phyloP scores from a whole-genome alignment of 1,140 invertebrate genomes.

The Drosophila setifemur region DNA sequence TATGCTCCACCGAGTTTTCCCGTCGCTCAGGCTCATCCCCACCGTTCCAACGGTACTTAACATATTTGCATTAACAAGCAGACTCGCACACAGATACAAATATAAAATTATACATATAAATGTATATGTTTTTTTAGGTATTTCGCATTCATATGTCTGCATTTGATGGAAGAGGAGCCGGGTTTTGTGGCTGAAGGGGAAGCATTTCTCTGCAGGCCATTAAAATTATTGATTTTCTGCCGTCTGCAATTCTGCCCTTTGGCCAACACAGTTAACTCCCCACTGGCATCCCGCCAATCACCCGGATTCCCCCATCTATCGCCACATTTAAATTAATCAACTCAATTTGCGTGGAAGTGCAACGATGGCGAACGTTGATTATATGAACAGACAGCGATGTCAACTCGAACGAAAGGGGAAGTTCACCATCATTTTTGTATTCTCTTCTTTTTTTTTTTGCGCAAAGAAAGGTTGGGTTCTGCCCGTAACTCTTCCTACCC shows the following conservation, averaged over 20 bases:
- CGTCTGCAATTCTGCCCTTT: slow-evolving; percentile 75
- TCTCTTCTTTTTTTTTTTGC: background rate
- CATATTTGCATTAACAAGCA: slow-evolving; percentile 70
- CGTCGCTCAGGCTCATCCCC: background rate
- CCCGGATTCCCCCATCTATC: background rate
- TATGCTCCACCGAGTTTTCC: slow-evolving; percentile 7
- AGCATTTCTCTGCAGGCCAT: slow-evolving; percentile 28
- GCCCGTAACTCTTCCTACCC: slow-evolving; percentile 29
- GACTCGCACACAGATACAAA: slow-evolving; percentile 33
- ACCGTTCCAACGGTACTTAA: slow-evolving; percentile 46
- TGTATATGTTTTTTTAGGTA: slow-evolving; percentile 26
- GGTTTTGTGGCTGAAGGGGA: slow-evolving; percentile 17
- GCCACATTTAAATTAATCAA: slow-evolving; percentile 72
- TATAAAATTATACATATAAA: slow-evolving; percentile 16
- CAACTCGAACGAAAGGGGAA: slow-evolving; percentile 11
- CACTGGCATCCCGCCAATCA: background rate
- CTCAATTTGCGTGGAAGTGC: slow-evolving; percentile 72
- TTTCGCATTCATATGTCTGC: slow-evolving; percentile 20
- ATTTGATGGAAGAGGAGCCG: slow-evolving; percentile 25
- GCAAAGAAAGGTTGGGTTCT: background rate
- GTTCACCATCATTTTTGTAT: background rate
- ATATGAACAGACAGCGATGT: slow-evolving; percentile 23
- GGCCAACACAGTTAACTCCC: slow-evolving; percentile 54
- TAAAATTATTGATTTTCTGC: slow-evolving; percentile 76
- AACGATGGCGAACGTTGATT: slow-evolving; percentile 22